phyloP scores from a whole-genome alignment of 2,113 vertebrate genomes.

The Dicrurus megarhynchus region DNA sequence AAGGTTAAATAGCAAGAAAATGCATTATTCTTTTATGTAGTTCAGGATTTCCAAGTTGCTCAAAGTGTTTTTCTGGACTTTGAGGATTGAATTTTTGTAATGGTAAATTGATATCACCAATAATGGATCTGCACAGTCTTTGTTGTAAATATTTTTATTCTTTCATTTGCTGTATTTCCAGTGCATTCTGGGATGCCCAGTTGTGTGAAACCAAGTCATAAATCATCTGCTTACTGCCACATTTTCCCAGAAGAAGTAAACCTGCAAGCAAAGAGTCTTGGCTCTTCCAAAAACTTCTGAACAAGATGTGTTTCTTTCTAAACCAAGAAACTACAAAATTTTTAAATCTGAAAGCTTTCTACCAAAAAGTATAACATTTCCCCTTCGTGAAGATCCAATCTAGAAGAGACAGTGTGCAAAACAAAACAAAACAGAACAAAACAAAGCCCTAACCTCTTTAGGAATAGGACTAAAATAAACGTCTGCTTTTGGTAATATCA shows the following conservation, averaged over 20 bases:
- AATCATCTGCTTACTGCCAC: slow-evolving; percentile 72
- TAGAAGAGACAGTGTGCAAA: neutral
- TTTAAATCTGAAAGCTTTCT: slow-evolving; percentile 6
- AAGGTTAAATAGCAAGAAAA: slow-evolving; percentile 6
- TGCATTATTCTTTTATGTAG: neutral
- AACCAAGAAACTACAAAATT: neutral
- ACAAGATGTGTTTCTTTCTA: neutral
- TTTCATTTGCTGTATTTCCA: slow-evolving; percentile 69
- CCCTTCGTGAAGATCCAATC: neutral
- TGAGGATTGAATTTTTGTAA: slow-evolving; percentile 22
- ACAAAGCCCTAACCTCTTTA: neutral
- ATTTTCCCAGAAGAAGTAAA: slow-evolving; percentile 28
- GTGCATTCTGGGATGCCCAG: slow-evolving; percentile 46
- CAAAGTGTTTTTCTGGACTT: neutral
- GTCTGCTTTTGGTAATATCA: neutral
- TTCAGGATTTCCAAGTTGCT: neutral
- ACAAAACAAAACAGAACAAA: neutral
- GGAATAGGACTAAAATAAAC: neutral
- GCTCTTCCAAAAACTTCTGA: neutral
- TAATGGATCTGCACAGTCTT: slow-evolving; percentile 66
- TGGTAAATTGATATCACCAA: slow-evolving; percentile 26
- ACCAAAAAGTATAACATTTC: neutral
- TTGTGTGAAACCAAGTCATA: slow-evolving; percentile 72
- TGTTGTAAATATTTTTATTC: slow-evolving; percentile 45
- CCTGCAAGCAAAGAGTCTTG: slow-evolving; percentile 17